Conservation (phyloP, 2,888 invertebrate genomes). For the Epistrophe eligans region DNA sequence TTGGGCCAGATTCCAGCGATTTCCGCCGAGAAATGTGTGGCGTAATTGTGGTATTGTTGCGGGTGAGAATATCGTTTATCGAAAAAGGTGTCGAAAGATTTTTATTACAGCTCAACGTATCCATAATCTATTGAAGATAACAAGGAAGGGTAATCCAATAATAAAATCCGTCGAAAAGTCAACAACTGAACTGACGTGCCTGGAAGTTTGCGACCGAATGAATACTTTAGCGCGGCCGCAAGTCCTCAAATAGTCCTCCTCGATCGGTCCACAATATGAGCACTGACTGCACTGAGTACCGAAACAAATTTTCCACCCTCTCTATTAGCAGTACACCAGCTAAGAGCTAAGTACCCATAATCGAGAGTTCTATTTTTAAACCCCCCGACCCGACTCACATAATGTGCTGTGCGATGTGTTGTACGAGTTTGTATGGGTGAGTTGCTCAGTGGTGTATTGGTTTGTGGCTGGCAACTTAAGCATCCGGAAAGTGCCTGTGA, state of each 20-base stretch:
- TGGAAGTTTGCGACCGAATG: slow-evolving; percentile 68
- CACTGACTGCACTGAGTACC: slow-evolving; percentile 50
- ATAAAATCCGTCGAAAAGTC: slow-evolving; percentile 35
- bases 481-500: slow-evolving; percentile 73
- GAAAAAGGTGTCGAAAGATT: slow-evolving; percentile 88
- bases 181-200: slow-evolving; percentile 55
- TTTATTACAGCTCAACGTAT: slow-evolving; percentile 79
- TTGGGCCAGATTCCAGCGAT: slow-evolving; percentile 73
- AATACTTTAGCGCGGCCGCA: slow-evolving; percentile 68
- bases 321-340: slow-evolving; percentile 63
- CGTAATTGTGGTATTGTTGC: slow-evolving; percentile 80
- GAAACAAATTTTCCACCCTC: slow-evolving; percentile 71
- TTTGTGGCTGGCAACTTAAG: slow-evolving; percentile 75
- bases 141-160: slow-evolving; percentile 37
- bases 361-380: slow-evolving; percentile 73
- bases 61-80: slow-evolving; percentile 89
- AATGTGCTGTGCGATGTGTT: not conserved
- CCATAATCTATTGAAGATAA: slow-evolving; percentile 35
- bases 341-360: slow-evolving; percentile 75
- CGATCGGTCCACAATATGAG: slow-evolving; percentile 66
- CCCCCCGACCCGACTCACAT: slow-evolving; percentile 15
- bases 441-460: slow-evolving; percentile 47
- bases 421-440: slow-evolving; percentile 35
- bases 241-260: slow-evolving; percentile 76
- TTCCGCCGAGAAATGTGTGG: slow-evolving; percentile 78